Percentiles rank a stretch among this genome's conserved stretches.
Evolutionary conservation across 1,140 invertebrate genomes (phyloP).

Genomic region (Rhynchophorus ferrugineus): DNA sequence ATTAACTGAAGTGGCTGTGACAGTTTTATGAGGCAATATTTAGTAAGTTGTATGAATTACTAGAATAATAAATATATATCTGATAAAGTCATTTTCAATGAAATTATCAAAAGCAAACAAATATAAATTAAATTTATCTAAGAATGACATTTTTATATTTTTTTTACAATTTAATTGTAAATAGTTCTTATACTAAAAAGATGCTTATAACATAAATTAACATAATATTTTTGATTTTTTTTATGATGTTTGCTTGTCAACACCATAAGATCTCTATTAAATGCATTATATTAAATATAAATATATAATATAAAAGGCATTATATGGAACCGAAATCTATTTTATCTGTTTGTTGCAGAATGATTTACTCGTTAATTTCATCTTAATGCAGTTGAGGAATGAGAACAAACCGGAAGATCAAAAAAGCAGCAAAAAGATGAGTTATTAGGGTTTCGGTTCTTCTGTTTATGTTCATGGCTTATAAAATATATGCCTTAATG

Average conservation of each 20-base stretch:
- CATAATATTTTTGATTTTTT: no score
- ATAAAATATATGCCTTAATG: slow-evolving; percentile 16
- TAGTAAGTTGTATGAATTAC: not conserved
- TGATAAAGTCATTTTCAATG: no score
- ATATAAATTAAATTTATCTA: no score
- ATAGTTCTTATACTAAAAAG: no score
- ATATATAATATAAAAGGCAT: not conserved
- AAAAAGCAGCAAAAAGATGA: slow-evolving; percentile 17
- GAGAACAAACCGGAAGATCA: slow-evolving; percentile 15
- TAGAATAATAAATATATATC: not conserved
- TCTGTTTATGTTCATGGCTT: no score
- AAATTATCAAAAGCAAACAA: no score
- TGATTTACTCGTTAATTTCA: slow-evolving; percentile 41
- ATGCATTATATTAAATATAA: no score
- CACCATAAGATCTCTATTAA: not conserved
- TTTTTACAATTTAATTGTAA: no score
- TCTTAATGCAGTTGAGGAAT: slow-evolving; percentile 23
- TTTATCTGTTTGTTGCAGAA: slow-evolving; percentile 39
- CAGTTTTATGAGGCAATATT: not conserved
- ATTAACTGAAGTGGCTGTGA: not conserved
- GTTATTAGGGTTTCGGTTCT: slow-evolving; percentile 33
- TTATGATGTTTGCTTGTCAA: no score
- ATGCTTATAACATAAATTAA: no score
- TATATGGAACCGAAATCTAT: slow-evolving; percentile 39
- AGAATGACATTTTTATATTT: no score